These are phyloP conservation scores for Tichodroma muraria DNA, from an alignment of 2,113 vertebrate genomes.

Conservation along the genomic window DNA sequence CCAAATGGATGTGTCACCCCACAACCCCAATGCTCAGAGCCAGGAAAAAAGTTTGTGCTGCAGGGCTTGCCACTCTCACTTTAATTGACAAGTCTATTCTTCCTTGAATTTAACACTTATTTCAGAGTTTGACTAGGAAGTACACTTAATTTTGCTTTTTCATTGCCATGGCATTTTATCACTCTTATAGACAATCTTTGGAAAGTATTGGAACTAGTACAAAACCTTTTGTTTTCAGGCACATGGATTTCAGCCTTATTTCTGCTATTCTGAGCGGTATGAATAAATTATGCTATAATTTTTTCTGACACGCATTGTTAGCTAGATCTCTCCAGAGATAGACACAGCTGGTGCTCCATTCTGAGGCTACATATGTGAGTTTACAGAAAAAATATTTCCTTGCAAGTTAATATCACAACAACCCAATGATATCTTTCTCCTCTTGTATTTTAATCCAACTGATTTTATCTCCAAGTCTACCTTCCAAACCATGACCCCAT, in stretches of 20 bases:
- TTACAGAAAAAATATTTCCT: neutral
- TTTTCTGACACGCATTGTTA: neutral
- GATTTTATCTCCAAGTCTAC: constrained; percentile 5
- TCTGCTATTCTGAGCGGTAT: neutral
- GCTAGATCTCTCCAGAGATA: neutral
- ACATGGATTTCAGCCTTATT: neutral
- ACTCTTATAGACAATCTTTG: neutral
- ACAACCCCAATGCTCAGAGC: neutral
- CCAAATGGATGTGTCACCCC: neutral
- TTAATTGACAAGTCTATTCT: neutral
- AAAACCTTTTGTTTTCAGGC: neutral
- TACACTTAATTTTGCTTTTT: neutral
- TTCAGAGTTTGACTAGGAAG: neutral
- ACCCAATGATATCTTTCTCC: neutral
- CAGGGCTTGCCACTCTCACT: neutral
- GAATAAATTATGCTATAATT: constrained; percentile 3
- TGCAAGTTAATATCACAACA: neutral
- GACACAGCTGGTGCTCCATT: neutral
- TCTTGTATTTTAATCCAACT: neutral
- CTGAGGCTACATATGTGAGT: neutral
- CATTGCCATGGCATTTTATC: neutral
- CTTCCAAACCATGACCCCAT: neutral
- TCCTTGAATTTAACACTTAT: neutral
- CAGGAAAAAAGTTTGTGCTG: neutral
- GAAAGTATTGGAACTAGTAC: neutral